A percentile compares a stretch with the other conserved stretches of the same genome.
Conservation (phyloP, 2,113 vertebrate species). For the Takifugu bimaculatus region DNA sequence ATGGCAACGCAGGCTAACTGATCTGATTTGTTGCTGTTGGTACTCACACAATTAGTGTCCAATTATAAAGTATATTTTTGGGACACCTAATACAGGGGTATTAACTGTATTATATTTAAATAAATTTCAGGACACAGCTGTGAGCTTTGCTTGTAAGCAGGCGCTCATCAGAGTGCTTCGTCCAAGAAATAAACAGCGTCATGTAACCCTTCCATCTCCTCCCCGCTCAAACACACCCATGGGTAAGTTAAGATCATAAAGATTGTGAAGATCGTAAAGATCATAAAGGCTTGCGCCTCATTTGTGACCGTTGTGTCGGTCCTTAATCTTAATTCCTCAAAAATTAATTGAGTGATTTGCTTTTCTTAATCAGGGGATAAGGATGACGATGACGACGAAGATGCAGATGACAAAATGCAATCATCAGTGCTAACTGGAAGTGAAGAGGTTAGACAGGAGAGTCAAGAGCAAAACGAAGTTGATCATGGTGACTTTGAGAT, state of each 20-base stretch:
- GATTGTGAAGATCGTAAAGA: neutral
- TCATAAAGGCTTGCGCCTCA: neutral
- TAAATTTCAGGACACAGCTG: slow-evolving; percentile 84
- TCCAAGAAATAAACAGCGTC: slow-evolving; percentile 92
- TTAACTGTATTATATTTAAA: slow-evolving; percentile 18
- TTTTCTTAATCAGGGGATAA: slow-evolving; percentile 85
- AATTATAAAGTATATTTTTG: too few relatives aligned
- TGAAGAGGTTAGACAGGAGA: slow-evolving; percentile 87
- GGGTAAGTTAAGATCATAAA: slow-evolving; percentile 73
- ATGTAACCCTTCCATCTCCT: slow-evolving; percentile 94
- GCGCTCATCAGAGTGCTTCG: slow-evolving; percentile 94
- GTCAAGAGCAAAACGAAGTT: slow-evolving; percentile 94
- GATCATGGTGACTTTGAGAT: slow-evolving; percentile 98
- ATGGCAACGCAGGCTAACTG: neutral
- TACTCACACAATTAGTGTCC: too few relatives aligned
- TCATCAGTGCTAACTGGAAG: slow-evolving; percentile 84
- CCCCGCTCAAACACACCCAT: slow-evolving; percentile 98
- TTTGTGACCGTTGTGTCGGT: neutral
- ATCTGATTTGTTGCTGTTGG: too few relatives aligned
- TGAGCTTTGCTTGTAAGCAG: slow-evolving; percentile 99
- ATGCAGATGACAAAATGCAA: slow-evolving; percentile 95
- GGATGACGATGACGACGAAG: slow-evolving; percentile 94
- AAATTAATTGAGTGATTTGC: neutral
- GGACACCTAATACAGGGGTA: neutral
- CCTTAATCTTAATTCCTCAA: neutral